These are phyloP conservation scores for Lophotriccus pileatus DNA, from an alignment of 2,797 vertebrate species.

Conservation along the genomic window DNA sequence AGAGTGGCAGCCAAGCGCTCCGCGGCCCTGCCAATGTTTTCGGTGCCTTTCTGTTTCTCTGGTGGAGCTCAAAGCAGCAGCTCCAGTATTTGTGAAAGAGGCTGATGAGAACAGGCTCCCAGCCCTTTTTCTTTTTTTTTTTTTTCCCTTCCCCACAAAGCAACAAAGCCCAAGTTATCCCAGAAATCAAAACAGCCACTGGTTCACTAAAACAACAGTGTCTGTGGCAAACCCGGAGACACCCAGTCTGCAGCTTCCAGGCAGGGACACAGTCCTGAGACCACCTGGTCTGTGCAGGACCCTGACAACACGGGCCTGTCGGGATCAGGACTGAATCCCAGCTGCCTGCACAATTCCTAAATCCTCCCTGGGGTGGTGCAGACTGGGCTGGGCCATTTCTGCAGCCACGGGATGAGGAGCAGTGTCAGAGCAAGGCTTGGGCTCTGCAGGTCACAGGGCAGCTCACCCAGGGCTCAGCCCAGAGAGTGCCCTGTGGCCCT, in stretches of 20 bases:
- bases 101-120: neutral
- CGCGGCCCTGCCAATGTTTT: slow-evolving; percentile 34
- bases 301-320: neutral
- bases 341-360: neutral
- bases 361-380: neutral
- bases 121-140: neutral
- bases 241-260: neutral
- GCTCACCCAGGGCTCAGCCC: neutral
- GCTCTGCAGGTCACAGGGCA: neutral
- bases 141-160: neutral
- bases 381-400: neutral
- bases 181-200: slow-evolving; percentile 34
- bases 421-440: neutral
- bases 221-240: neutral
- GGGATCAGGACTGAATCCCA: neutral
- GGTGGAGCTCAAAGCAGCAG: slow-evolving; percentile 34
- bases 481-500: neutral
- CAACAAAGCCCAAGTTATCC: slow-evolving; percentile 10
- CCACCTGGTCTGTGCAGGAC: neutral
- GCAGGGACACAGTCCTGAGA: neutral
- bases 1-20: slow-evolving; percentile 50
- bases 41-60: slow-evolving; percentile 62
- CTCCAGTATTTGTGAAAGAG: neutral
- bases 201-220: slow-evolving; percentile 18
- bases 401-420: neutral